Base-by-base conservation (phyloP, 2,797 vertebrate species). In the Melanotaenia pygmaea region DNA sequence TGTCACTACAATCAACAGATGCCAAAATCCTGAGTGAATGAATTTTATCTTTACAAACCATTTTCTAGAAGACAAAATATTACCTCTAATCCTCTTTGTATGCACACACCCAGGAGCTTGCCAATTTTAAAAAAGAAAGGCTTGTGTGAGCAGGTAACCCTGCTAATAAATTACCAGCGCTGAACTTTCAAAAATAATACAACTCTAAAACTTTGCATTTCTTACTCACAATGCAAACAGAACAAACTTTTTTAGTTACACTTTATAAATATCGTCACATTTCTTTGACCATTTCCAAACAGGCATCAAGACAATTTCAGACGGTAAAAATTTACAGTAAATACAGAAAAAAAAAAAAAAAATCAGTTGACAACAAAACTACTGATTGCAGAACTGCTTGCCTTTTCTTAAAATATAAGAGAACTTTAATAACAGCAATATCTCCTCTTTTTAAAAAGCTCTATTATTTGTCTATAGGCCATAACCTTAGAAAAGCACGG, bases 161-260 rank as follows among this genome's bases (percentile, higher is more conserved):
- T 77, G 85, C 78, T 88, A 93, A 93, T 93, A 93, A 92, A 89
- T 93, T 92, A 93, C 82, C 91, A 82, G 74, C 79, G 86, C 80
- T 56, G 64, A 79, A 91, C 80, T 82, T 84, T 85, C 64, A 82
- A 88, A 90, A 92, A 91, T 62, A 90, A 84, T 71, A 85, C 59
- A 80, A 81, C 72, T 87, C 88, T 72, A 82, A 90, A 89, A 85
- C 87, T 89, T 90, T 83, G 90, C 83, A 89, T 59, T 82, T 82
- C 79, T 72, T 80, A 59, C 64, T 70, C 61, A 66, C 72, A 89
- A 89, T 50, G 77, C 64, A 86, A 88, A 85, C 63, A 69, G 63
- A 61, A 50, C 80, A 72, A 72, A 66, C 16, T 50, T 67, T 85
- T 79, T 66, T 74, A 74, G 77, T 85, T 54, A 80, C 83, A 86